Conservation (phyloP, 2,888 invertebrate genomes). For the Tineola bisselliella region DNA sequence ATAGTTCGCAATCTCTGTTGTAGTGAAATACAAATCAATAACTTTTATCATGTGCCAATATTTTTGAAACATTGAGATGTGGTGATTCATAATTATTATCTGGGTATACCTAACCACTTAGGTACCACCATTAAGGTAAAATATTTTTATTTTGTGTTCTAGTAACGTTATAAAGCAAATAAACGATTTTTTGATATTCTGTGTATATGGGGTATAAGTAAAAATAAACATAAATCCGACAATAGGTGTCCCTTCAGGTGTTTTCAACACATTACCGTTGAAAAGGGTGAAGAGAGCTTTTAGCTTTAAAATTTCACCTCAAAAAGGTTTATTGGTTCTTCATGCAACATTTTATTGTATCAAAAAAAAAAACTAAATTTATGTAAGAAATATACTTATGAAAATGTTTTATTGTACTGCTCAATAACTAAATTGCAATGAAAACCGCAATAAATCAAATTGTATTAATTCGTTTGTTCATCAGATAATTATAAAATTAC, state of each 20-base stretch:
- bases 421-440: no score
- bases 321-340: not conserved
- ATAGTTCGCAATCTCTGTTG: not conserved
- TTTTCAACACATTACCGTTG: constrained; percentile 4
- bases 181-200: not conserved
- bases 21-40: constrained; percentile 2
- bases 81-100: not conserved
- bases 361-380: not conserved
- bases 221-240: not conserved
- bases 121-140: not conserved
- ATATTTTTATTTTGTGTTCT: not conserved
- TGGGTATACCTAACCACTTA: not conserved
- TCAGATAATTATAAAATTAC: no score
- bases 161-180: not conserved
- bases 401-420: no score
- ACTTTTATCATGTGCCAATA: not conserved
- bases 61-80: not conserved
- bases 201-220: not conserved
- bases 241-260: not conserved
- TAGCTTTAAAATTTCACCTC: not conserved
- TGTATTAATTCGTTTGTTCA: no score
- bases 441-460: no score
- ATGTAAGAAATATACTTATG: not conserved
- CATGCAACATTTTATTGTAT: not conserved
- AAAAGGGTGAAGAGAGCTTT: constrained; percentile 1